Percentiles rank a stretch among this genome's conserved stretches.
phyloP scores from a whole-genome alignment of 2,113 vertebrate genomes.

The Syrmaticus mikado region DNA sequence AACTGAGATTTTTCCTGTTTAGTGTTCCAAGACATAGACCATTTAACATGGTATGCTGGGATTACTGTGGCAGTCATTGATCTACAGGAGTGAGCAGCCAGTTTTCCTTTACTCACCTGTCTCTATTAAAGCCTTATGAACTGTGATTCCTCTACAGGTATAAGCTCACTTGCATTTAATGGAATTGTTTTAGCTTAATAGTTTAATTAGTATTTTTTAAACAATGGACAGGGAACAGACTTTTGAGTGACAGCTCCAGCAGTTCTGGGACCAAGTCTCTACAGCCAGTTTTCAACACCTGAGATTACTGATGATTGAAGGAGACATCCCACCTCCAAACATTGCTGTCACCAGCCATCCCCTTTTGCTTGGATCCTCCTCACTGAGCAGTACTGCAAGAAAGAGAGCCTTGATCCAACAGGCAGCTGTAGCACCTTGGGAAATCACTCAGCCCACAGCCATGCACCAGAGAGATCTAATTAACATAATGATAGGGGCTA shows the following conservation, averaged over 20 bases:
- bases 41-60: neutral
- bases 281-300: neutral
- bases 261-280: neutral
- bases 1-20: neutral
- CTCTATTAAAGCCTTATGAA: neutral
- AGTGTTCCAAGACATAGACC: neutral
- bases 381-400: neutral
- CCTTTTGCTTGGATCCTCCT: neutral
- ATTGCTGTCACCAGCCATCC: neutral
- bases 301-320: neutral
- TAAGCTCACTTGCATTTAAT: neutral
- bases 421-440: neutral
- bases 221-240: neutral
- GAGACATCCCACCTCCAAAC: neutral
- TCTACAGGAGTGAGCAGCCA: neutral
- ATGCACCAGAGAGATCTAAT: neutral
- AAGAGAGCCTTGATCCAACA: neutral
- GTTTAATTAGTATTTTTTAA: neutral
- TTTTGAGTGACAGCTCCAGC: neutral
- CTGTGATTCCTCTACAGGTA: neutral
- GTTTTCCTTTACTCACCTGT: neutral
- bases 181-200: neutral
- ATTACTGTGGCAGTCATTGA: neutral
- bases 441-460: neutral
- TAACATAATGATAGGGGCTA: rapidly evolving